Conservation (phyloP, 2,888 invertebrate species). For the Metopia argyrocephala region DNA sequence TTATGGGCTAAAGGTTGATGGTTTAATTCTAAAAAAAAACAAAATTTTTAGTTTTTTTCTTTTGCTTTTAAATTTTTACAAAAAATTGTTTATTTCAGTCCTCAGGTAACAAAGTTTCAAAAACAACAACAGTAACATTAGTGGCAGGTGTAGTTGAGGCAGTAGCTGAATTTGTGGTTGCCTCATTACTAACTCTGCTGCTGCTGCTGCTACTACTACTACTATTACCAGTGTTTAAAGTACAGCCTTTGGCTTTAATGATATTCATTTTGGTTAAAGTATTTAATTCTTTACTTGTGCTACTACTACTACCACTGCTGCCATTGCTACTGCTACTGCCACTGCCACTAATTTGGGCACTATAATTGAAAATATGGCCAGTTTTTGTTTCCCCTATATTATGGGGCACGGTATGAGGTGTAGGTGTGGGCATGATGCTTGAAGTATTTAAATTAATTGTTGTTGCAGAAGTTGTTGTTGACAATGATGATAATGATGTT, state of each 20-base stretch:
- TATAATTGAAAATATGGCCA: neutral
- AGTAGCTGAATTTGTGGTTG: neutral
- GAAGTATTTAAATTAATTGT: slow-evolving; percentile 11
- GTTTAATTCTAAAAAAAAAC: neutral
- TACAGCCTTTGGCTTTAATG: slow-evolving; percentile 25
- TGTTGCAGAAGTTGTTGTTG: slow-evolving; percentile 36
- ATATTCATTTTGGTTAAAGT: slow-evolving; percentile 48
- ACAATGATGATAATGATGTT: slow-evolving; percentile 49
- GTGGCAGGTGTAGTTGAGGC: slow-evolving; percentile 63
- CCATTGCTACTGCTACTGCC: neutral
- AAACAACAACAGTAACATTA: slow-evolving; percentile 79
- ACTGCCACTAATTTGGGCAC: neutral
- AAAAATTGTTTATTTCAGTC: slow-evolving; percentile 74
- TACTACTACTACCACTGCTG: neutral
- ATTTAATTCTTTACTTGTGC: neutral
- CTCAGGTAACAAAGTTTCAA: slow-evolving; percentile 80
- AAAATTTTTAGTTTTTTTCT: neutral
- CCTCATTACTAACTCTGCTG: no score
- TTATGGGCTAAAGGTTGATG: neutral
- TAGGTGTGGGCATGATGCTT: neutral
- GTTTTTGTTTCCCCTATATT: neutral
- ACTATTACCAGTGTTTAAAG: no score
- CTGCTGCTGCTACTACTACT: no score
- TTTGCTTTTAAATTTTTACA: slow-evolving; percentile 11
- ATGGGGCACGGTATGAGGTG: neutral